Conservation (phyloP, 1,140 invertebrate genomes). For the Bombus affinis region DNA sequence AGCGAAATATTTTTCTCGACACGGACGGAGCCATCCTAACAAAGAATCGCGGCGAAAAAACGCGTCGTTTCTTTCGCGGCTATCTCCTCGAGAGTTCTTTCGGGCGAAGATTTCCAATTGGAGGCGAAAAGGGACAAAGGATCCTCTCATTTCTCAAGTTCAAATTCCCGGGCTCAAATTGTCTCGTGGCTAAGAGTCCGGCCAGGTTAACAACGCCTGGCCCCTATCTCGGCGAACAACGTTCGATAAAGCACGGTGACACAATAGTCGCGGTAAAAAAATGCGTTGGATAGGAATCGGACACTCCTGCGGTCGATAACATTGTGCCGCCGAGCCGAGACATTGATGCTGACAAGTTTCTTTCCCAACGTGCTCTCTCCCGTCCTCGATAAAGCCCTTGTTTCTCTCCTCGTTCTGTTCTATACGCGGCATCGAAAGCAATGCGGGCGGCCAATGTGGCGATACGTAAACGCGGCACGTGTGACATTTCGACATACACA, state of each 20-base stretch:
- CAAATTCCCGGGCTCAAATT: slow-evolving; percentile 9
- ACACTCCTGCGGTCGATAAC: slow-evolving; percentile 47
- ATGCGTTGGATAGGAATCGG: slow-evolving; percentile 18
- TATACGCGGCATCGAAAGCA: slow-evolving; percentile 16
- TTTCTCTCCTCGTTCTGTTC: background rate
- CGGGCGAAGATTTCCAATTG: background rate
- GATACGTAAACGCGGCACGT: slow-evolving; percentile 36
- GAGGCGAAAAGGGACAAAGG: background rate
- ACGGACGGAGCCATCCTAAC: background rate
- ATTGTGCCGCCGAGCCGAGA: slow-evolving; percentile 42
- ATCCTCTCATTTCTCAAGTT: slow-evolving; percentile 7
- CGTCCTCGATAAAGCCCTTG: background rate
- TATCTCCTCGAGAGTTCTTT: background rate
- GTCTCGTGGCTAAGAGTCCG: background rate
- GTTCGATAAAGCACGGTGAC: slow-evolving; percentile 38
- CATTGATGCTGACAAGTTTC: slow-evolving; percentile 54
- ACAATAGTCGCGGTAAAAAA: slow-evolving; percentile 14
- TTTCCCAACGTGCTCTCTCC: slow-evolving; percentile 9
- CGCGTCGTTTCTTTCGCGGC: no score
- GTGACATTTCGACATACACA: slow-evolving; percentile 42
- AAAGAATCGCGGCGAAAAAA: background rate
- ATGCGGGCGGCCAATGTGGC: slow-evolving; percentile 38
- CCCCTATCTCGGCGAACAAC: slow-evolving; percentile 7
- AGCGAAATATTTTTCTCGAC: background rate
- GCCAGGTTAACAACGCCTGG: background rate